Base-by-base conservation (phyloP, 37 sponge, comb jelly and placozoan species). In the Aphrocallistes beatrix region DNA sequence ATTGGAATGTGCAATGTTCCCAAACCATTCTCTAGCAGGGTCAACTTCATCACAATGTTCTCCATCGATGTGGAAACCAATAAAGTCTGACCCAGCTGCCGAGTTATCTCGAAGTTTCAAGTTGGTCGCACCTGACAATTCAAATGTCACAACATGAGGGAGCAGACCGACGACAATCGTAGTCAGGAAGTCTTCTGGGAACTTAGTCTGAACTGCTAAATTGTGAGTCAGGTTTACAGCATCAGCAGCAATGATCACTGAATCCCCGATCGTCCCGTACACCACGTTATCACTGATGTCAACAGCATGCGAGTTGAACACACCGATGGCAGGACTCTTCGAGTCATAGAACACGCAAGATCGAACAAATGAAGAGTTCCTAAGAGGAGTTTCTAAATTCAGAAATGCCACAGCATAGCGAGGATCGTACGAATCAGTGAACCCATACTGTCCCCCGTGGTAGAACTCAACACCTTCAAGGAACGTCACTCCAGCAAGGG, bases 31-130 rank as follows among this genome's bases (percentile, higher is more conserved):
- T 30, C 47, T 51, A 10, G 36, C 50, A 23, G 28, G 0, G 25
- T 87, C 39, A 40, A 28, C 37, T 23, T 38, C 37, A 82, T 60
- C 34, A 83, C 95, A 95, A 17, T 85, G 51, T 37, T 95, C 95
- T n/a, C 95, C 95, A n/a, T 89, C 82, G 37, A 89, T 88, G 81
- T 91, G 95, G 86, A 91, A 89, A 19, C 95, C 93, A 47, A 90
- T 85, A 32, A 42, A 88, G 9, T 85, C 90, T 10, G 91, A 90
- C 38, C 93, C 95, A 37, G 93, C 93, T 30, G 93, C 93, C 16
- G 83, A 51, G 45, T 95, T 92, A 38, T 51, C 60, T 36, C 36
- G 60, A 21, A 95, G 90, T 37, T 49, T 86, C 16, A 95, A 23
- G 25, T 83, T 45, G 0, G 1, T 37, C 0, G 93, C 83, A 0